These are phyloP conservation scores for Balearica regulorum DNA, from an alignment of 2,797 vertebrate genomes.

Conservation along the genomic window DNA sequence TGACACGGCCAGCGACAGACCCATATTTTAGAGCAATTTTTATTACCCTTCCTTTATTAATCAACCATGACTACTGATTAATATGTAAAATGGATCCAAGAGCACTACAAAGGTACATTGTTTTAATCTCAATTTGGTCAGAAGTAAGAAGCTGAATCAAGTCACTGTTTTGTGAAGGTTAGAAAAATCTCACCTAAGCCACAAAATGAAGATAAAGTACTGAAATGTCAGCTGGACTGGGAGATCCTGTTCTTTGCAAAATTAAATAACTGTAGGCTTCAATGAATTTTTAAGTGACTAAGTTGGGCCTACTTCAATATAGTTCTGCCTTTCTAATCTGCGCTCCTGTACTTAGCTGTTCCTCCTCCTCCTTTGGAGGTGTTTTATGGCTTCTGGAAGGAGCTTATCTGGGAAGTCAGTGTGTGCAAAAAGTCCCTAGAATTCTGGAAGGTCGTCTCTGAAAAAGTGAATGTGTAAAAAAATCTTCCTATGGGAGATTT, in stretches of 20 bases:
- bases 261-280: conserved; percentile 11
- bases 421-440: neutral
- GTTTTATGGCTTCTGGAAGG: neutral
- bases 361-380: neutral
- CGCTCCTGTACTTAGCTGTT: neutral
- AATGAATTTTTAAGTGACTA: conserved; percentile 33
- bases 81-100: neutral
- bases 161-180: neutral
- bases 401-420: neutral
- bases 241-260: conserved; percentile 1
- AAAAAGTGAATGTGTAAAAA: neutral
- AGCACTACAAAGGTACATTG: neutral
- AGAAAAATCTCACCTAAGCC: conserved; percentile 21
- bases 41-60: neutral
- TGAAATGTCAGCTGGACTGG: neutral
- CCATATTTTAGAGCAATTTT: neutral
- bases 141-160: neutral
- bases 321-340: neutral
- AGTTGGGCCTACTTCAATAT: neutral
- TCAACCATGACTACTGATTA: neutral
- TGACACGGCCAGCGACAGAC: neutral
- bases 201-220: neutral
- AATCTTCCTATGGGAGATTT: too few relatives aligned
- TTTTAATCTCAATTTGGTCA: neutral
- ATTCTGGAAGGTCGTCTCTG: neutral